These are phyloP conservation scores for Girardia tigrina DNA, from an alignment of 2,888 invertebrate species.

Conservation along the genomic window DNA sequence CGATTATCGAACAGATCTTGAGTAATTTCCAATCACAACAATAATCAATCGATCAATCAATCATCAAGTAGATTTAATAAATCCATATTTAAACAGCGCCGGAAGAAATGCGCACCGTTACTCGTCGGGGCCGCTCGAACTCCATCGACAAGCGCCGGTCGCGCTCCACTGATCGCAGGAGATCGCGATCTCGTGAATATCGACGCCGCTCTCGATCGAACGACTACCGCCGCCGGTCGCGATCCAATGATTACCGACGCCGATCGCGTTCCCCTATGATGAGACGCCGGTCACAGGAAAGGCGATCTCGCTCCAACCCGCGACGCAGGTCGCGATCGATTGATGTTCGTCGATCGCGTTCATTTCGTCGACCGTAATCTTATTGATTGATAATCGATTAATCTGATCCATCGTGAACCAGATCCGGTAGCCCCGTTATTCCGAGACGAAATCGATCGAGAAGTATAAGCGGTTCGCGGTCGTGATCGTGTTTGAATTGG, in stretches of 20 bases:
- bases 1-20: too few relatives aligned
- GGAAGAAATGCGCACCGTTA: neutral
- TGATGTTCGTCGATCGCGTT: neutral
- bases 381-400: too few relatives aligned
- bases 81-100: too few relatives aligned
- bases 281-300: neutral
- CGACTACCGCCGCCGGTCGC: neutral
- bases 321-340: neutral
- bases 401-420: neutral
- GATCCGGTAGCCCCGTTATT: neutral
- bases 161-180: neutral
- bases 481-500: too few relatives aligned
- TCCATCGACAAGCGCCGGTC: neutral
- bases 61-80: too few relatives aligned
- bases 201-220: neutral
- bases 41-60: too few relatives aligned
- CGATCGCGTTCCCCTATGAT: neutral
- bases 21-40: too few relatives aligned
- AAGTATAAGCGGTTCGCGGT: neutral
- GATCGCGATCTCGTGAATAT: neutral
- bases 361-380: neutral
- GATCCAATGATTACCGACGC: neutral
- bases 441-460: conserved; percentile 1
- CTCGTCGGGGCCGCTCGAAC: neutral
- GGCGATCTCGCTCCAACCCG: neutral